These are phyloP conservation scores for Aplysia californica DNA, from an alignment of 1,140 invertebrate genomes.

Conservation along the genomic window DNA sequence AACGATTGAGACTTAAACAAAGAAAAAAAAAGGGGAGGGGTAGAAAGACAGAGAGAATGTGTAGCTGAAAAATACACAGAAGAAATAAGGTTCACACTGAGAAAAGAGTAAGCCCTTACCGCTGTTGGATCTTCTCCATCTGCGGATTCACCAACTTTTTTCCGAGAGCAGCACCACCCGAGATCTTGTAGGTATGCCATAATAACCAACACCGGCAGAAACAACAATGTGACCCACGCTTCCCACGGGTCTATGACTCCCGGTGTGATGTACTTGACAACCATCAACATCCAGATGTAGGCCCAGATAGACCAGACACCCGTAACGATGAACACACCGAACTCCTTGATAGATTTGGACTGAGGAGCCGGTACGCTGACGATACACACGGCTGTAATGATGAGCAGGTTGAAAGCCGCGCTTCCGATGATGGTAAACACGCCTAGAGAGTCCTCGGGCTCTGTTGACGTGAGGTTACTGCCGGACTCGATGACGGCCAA, in stretches of 20 bases:
- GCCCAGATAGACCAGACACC: constrained; percentile 69
- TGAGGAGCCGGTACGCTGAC: constrained; percentile 50
- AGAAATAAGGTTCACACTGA: too few species aligned
- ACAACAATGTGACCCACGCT: constrained; percentile 72
- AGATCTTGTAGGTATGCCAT: constrained; percentile 57
- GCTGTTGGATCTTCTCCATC: not conserved
- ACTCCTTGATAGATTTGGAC: constrained; percentile 59
- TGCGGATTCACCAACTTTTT: constrained; percentile 23
- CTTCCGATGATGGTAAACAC: constrained; percentile 70
- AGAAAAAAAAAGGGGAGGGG: too few species aligned
- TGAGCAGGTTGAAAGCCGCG: constrained; percentile 71
- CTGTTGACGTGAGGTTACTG: constrained; percentile 30
- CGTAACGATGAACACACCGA: constrained; percentile 68
- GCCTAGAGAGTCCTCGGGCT: constrained; percentile 65
- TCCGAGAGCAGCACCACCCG: constrained; percentile 54
- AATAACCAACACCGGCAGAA: constrained; percentile 71
- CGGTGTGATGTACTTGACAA: constrained; percentile 51
- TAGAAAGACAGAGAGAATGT: too few species aligned
- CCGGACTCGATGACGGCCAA: constrained; percentile 68
- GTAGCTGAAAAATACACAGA: too few species aligned
- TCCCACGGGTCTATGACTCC: constrained; percentile 70
- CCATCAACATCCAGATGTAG: constrained; percentile 69
- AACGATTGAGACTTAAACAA: too few species aligned
- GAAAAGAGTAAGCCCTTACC: too few species aligned
- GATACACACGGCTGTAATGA: constrained; percentile 67